Evolutionary conservation across 2,797 vertebrate genomes (phyloP).

Genomic region (Poecilia wingei): DNA sequence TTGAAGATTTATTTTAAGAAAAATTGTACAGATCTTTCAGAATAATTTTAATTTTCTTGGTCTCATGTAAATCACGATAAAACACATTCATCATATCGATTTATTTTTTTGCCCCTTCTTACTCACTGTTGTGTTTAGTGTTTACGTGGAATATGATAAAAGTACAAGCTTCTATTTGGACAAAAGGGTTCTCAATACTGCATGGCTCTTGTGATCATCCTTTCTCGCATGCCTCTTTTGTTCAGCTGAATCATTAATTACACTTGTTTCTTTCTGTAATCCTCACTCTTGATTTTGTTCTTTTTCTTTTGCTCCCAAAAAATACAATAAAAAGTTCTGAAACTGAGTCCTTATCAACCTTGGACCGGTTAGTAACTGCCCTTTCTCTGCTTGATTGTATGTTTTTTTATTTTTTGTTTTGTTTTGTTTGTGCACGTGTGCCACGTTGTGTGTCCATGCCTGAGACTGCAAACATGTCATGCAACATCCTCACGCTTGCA

Average conservation of each 20-base stretch:
- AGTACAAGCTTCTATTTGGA: conserved; percentile 17
- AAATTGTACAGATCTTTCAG: background rate
- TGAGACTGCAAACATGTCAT: conserved; percentile 68
- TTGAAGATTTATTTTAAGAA: conserved; percentile 5
- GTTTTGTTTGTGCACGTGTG: conserved; percentile 67
- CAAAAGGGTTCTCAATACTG: conserved; percentile 58
- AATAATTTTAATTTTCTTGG: conserved; percentile 8
- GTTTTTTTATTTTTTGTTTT: conserved; percentile 25
- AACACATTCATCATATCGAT: background rate
- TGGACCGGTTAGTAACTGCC: conserved; percentile 99
- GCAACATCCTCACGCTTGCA: conserved; percentile 59
- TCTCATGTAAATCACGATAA: background rate
- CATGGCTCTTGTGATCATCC: conserved; percentile 82
- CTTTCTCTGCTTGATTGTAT: conserved; percentile 78
- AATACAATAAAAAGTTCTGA: conserved; percentile 95
- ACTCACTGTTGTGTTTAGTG: background rate
- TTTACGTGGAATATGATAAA: conserved; percentile 23
- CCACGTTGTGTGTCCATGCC: conserved; percentile 69
- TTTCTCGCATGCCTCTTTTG: conserved; percentile 83
- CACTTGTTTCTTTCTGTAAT: conserved; percentile 90
- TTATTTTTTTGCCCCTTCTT: conserved; percentile 1
- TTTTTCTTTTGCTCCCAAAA: conserved; percentile 93
- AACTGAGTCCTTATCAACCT: conserved; percentile 99
- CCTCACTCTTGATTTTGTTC: conserved; percentile 92
- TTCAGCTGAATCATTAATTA: conserved; percentile 83